phyloP scores from a whole-genome alignment of 2,113 vertebrate species.

The Ameiurus melas region DNA sequence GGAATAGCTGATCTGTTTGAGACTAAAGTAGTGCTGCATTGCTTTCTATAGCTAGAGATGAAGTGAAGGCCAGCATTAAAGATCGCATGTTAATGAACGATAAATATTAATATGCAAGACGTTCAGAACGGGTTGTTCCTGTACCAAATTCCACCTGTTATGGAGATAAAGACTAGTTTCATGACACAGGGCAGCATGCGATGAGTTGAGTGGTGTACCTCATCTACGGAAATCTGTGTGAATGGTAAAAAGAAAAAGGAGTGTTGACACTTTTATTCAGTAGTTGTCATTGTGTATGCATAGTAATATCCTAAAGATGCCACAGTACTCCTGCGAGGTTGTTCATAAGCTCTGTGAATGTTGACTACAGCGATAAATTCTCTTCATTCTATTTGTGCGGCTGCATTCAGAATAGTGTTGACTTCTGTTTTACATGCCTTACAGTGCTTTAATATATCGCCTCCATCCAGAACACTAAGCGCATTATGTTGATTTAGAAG shows the following conservation, averaged over 20 bases:
- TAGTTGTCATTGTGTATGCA: constrained; percentile 23
- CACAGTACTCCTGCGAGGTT: not conserved
- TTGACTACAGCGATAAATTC: constrained; percentile 6
- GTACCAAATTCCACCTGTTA: not conserved
- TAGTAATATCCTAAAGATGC: constrained; percentile 10
- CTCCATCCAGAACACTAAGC: constrained; percentile 55
- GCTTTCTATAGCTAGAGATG: not conserved
- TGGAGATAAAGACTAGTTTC: not conserved
- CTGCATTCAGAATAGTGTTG: constrained; percentile 1
- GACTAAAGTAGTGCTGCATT: not conserved
- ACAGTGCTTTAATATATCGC: constrained; percentile 32
- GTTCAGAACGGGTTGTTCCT: not conserved
- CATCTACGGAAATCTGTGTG: not conserved
- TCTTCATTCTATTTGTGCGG: not conserved
- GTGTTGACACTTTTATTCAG: constrained; percentile 15
- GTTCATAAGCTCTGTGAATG: not conserved
- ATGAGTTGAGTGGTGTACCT: constrained; percentile 11
- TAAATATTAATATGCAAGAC: not conserved
- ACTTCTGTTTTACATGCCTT: constrained; percentile 27
- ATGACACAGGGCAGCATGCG: constrained; percentile 13
- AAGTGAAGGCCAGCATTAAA: not conserved
- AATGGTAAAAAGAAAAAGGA: not conserved
- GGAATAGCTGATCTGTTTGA: no score
- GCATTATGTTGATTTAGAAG: constrained; percentile 60
- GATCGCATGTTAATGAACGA: not conserved